Base-by-base conservation (phyloP, 2,113 vertebrate species). In the Callospermophilus lateralis region DNA sequence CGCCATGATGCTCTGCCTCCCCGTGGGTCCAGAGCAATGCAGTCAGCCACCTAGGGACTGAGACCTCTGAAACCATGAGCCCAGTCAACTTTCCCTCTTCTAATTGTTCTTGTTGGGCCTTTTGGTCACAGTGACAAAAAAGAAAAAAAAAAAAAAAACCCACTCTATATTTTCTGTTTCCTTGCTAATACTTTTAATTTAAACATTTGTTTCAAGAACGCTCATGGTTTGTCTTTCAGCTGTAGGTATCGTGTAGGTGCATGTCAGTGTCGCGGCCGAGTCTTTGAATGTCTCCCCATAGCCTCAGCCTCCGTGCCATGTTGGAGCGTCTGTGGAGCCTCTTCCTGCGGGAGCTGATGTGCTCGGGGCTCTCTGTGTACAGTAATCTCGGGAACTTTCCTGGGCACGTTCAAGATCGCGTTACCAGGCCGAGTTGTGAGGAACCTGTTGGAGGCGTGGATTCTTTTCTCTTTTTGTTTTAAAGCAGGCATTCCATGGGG, bases 311-410 rank as follows among this genome's bases (percentile, higher is more conserved):
- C 53, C 86, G 51, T 73, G n/a, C 85, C 32, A 32, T 81, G 73
- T 67, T 8, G 3, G 68, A 28, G 39, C 12, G 13, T 85, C 39
- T 94, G n/a, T 80, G 89, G 89, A 96, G 32, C 89, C 30, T 84
- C 93, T 86, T 76, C 74, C 76, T 87, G 19, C 88, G 34, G 0
- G 6, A 94, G 84, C 77, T 76, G 72, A 96, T 84, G 76, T 91
- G 94, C 70, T 93, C 70, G 53, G 87, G 83, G 89, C 83, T 90
- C 51, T 95, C 93, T 91, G 90, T 76, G n/a, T 85, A 85, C 73
- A 96, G 74, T 92, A 51, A 92, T 93, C 89, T 81, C 93, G 90
- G 87, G 97, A 93, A 89, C 34, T 91, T 12, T 70, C 61, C 39
- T 76, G 68, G 51, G 89, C 77, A 72, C 65, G 93, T 88, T 91